Base-by-base conservation (phyloP, 2,113 vertebrate species). In the Phrynocephalus versicolor region DNA sequence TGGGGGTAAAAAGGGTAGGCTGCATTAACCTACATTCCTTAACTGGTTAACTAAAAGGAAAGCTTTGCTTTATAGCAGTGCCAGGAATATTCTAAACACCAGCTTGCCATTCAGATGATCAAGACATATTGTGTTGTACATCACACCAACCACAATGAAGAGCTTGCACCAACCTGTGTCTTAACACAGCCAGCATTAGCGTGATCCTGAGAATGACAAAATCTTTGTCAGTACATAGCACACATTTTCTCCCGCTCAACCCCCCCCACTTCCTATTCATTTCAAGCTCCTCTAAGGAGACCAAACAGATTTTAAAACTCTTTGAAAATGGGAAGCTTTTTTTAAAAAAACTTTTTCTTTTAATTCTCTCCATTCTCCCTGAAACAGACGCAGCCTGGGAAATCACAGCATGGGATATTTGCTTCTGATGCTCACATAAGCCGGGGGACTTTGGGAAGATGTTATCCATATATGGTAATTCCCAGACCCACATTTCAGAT, bases 1-100 rank as follows among this genome's bases (percentile, higher is more conserved):
- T 89, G 92, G 94, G 93, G 95, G 96, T 93, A 93, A 93, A 93
- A 96, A 94, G 95, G 95, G 94, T 92, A 81, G 90, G 92, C 85
- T 64, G 95, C 94, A 91, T 78, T 94, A 93, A 95, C 94, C 92
- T 51, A 79, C 95, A 96, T 97, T 96, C 96, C 96, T 95, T n/a
- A 91, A 92, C 30, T 41, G 90, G 94, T 92, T 94, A 92, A 93
- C 77, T 85, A 92, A 85, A 84, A 90, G 93, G 92, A 86, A 91
- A 90, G 88, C 92, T 89, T 83, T 12, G n/a, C 93, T 92, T 91
- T 85, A 88, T 92, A 69, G 89, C 25, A 0, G 83, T 93, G 94
- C 94, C 93, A 95, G 85, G 92, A 88, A 86, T 71, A 85, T 37
- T 87, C 60, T n/a, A 18, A n/a, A 81, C 51, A 27, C 85, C 27